Percentiles rank a stretch among this genome's conserved stretches.
These are phyloP conservation scores for Kryptolebias marmoratus DNA, from an alignment of 2,113 vertebrate genomes.

Conservation along the genomic window DNA sequence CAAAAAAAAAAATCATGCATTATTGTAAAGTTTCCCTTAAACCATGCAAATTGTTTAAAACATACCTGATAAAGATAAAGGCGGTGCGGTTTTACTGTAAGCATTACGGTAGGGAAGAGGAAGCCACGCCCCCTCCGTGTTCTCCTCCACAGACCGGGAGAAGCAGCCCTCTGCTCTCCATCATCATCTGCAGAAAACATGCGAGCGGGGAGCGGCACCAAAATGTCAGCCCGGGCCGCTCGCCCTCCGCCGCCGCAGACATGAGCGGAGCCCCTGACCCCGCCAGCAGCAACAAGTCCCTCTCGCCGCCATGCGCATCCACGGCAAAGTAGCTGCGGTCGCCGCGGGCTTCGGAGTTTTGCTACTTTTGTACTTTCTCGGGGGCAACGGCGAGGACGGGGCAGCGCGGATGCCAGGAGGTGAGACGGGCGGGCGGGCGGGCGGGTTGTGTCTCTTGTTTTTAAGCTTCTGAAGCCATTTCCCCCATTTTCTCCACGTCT, in stretches of 20 bases:
- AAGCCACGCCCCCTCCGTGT: slow-evolving; percentile 71
- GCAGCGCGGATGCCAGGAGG: slow-evolving; percentile 68
- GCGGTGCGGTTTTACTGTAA: neutral
- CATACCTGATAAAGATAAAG: neutral
- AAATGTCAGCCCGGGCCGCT: slow-evolving; percentile 58
- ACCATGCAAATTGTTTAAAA: neutral
- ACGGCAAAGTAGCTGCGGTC: slow-evolving; percentile 76
- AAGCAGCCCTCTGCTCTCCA: slow-evolving; percentile 65
- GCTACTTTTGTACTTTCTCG: slow-evolving; percentile 84
- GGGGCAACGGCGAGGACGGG: slow-evolving; percentile 70
- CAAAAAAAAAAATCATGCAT: no score
- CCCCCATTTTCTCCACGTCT: neutral
- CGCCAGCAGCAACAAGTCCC: slow-evolving; percentile 46
- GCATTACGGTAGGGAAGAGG: slow-evolving; percentile 65
- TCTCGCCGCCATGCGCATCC: slow-evolving; percentile 79
- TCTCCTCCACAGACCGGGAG: slow-evolving; percentile 61
- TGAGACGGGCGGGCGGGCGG: slow-evolving; percentile 38
- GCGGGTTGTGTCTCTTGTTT: no score
- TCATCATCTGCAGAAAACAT: slow-evolving; percentile 69
- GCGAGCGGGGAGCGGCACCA: slow-evolving; percentile 66
- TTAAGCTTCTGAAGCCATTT: no score
- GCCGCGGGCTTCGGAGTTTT: slow-evolving; percentile 81
- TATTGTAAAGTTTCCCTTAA: no score
- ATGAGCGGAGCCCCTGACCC: slow-evolving; percentile 58
- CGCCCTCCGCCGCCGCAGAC: slow-evolving; percentile 61